A percentile compares a stretch with the other conserved stretches of the same genome.
Conservation (phyloP, 37 sponge, comb jelly and placozoan genomes). For the Ianthella basta region DNA sequence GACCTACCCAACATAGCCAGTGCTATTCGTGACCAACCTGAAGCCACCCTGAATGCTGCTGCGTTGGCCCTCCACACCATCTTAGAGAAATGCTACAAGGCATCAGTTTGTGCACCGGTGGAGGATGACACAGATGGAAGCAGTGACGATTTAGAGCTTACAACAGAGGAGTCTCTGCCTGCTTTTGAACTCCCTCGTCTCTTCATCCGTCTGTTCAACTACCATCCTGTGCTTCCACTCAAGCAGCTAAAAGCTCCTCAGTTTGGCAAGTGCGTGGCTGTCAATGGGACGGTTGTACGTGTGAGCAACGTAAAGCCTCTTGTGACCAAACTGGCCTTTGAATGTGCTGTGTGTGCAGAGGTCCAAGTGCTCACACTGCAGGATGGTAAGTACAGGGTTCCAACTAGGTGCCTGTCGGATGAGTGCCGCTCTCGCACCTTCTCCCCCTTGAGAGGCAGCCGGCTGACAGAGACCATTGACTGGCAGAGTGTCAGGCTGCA, state of each 20-base stretch:
- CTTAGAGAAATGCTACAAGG: not conserved
- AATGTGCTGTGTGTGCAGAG: conserved; percentile 72
- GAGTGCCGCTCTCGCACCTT: conserved; percentile 71
- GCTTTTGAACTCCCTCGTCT: conserved; percentile 13
- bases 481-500: conserved; percentile 91
- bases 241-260: conserved; percentile 75
- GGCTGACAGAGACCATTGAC: conserved; percentile 81
- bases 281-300: conserved; percentile 91
- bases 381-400: conserved; percentile 91
- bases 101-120: too few relatives aligned
- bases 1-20: conserved; percentile 37
- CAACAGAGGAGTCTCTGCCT: not conserved
- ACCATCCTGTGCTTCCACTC: conserved; percentile 69
- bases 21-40: conserved; percentile 53
- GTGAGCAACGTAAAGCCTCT: conserved; percentile 91
- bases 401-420: conserved; percentile 69
- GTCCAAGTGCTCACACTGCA: conserved; percentile 58
- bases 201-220: conserved; percentile 59
- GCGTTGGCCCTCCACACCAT: conserved; percentile 65
- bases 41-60: conserved; percentile 48
- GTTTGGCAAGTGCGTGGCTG: conserved; percentile 86
- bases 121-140: not conserved
- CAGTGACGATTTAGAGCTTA: not conserved
- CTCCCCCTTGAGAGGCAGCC: conserved; percentile 70
- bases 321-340: conserved; percentile 87